Evolutionary conservation across 1,140 invertebrate genomes (phyloP), one percentile per base, ranked within the genome.

Genomic region (Drosophila sturtevanti): DNA sequence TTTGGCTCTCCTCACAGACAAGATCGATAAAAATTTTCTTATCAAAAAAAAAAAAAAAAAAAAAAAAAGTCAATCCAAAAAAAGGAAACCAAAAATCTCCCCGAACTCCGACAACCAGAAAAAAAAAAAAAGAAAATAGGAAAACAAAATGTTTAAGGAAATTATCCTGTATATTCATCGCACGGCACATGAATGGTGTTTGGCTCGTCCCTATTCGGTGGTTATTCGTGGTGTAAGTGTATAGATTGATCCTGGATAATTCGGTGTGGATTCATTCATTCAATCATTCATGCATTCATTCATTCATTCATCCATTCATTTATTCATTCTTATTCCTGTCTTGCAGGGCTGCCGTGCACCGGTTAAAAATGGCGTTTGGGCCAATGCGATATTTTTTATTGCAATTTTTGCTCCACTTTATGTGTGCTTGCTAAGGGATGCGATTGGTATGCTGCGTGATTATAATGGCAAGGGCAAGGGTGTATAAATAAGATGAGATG

Each of bases 381-480:
- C 81, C 54, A 86, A 90, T 37, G 4, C 80, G 14, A 72, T 90
- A 6, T 82, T 90, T 44, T 90, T 90, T 18, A 63, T 89, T 14
- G 79, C 86, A 16, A 76, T 90, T 10, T 81, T 85, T 5, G 52
- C 76, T n/a, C 86, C 86, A 11, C 69, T 90, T 9, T 90, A 90
- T 37, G 72, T 82, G 24, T 90, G 86, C 52, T 68, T 90, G 38
- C 31, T 89, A 31, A 69, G 68, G 59, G 86, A 90, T 55, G 55
- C 77, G 3, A 21, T 90, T 1, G 69, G 56, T 10, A 60, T 71
- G 48, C 18, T 90, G 34, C 56, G 63, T 0, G 63, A 70, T 1
- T 58, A 63, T 21, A 87, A 76, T 41, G 63, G 48, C 16, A 66
- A 72, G 67, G 48, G 22, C 1, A n/a, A n/a, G n/a, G 10, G 7